Evolutionary conservation across 2,113 vertebrate genomes (phyloP).

Genomic region (Protobothrops mucrosquamatus): DNA sequence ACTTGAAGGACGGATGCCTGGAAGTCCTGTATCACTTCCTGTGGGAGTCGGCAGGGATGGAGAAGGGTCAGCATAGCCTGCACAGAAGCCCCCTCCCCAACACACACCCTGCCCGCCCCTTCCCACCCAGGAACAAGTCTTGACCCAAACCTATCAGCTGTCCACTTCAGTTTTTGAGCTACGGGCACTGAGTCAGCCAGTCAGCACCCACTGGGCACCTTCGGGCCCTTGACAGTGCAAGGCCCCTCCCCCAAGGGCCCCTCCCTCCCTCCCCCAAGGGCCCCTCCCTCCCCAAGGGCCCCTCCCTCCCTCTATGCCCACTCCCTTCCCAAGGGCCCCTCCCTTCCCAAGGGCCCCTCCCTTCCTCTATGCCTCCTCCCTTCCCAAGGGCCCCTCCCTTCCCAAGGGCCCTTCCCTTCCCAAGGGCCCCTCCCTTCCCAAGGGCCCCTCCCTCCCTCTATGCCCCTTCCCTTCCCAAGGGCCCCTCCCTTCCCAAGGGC

Average conservation of each 20-base stretch:
- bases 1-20: constrained; percentile 77
- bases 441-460: no score
- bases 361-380: no score
- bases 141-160: background rate
- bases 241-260: no score
- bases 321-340: no score
- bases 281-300: background rate
- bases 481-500: no score
- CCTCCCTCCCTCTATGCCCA: no score
- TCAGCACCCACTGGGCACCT: background rate
- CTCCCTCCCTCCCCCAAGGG: background rate
- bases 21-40: constrained; percentile 81
- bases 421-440: no score
- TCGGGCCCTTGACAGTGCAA: background rate
- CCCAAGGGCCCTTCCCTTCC: no score
- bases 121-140: background rate
- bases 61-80: background rate
- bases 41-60: background rate
- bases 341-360: no score
- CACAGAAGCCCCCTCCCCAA: background rate
- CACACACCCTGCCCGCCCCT: background rate
- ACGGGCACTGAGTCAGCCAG: no score
- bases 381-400: no score
- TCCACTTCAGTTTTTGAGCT: background rate
- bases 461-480: no score